Base-by-base conservation (phyloP, 2,888 invertebrate species). In the Byasa hedistus region DNA sequence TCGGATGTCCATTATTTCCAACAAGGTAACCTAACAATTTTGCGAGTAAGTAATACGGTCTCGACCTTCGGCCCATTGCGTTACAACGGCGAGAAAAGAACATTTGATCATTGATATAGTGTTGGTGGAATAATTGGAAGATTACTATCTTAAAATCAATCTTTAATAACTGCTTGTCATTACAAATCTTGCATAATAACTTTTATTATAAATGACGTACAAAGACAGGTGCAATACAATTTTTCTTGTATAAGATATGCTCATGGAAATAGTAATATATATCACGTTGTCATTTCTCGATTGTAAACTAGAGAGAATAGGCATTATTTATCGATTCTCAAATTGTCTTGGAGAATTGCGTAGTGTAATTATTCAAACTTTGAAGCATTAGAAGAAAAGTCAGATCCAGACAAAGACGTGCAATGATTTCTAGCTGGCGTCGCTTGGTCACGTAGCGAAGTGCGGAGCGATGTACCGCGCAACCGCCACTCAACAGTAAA, bases 391-490 rank as follows among this genome's bases (percentile, higher is more conserved):
- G 32, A 22, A 55, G 54, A 54, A 32, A 48, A 74, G 82, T 74
- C 85, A 71, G 75, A 78, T 88, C 88, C 73, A 87, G 87, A 39
- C 55, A 61, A 23, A 63, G 63, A 58, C 61, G 71, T 72, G 74
- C 78, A 64, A 75, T 79, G 81, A 79, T 81, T 81, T 79, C 72
- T 74, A 77, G 71, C 70, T 72, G 77, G 76, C 71, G 76, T 73
- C 80, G 79, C 80, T 85, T 84, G 89, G 89, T 89, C 88, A 89
- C 87, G 89, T 88, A 74, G 82, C 81, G 83, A 85, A 91, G 90
- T 90, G 91, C 91, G 86, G 89, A 89, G 86, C 86, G 88, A 79
- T 90, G 91, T 91, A 86, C 82, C 84, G 80, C 84, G 83, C 84
- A 82, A 86, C 89, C 89, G 78, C 87, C 84, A 84, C 87, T 87